Evolutionary conservation across 2,888 invertebrate genomes (phyloP).

Genomic region (Troides aeacus): DNA sequence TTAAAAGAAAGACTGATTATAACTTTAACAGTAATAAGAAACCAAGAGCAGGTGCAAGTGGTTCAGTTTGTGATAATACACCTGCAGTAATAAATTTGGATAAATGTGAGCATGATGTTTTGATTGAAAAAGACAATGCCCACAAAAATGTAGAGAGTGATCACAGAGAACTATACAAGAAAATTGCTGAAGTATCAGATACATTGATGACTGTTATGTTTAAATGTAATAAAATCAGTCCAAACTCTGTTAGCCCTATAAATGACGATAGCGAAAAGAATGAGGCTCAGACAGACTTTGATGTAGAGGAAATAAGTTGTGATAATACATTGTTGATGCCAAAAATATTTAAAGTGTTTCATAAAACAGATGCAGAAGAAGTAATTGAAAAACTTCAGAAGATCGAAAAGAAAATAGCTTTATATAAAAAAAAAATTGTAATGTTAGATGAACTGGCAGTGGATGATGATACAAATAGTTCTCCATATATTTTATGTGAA

Average conservation of each 20-base stretch:
- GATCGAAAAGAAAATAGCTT: constrained; percentile 40
- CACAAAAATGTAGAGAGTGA: constrained; percentile 23
- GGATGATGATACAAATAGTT: constrained; percentile 36
- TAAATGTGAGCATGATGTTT: constrained; percentile 29
- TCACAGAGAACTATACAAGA: background rate
- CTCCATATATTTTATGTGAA: constrained; percentile 48
- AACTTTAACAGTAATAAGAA: constrained; percentile 31
- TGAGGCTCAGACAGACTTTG: background rate
- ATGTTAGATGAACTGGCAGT: constrained; percentile 51
- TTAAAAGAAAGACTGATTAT: constrained; percentile 20
- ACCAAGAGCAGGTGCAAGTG: constrained; percentile 38
- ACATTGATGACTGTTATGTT: background rate
- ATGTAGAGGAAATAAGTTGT: constrained; percentile 14
- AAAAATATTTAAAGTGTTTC: constrained; percentile 5
- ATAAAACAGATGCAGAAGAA: background rate
- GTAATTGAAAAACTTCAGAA: background rate
- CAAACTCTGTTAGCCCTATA: background rate
- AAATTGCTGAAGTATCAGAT: constrained; percentile 12
- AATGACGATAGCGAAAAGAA: background rate
- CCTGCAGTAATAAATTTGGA: constrained; percentile 30
- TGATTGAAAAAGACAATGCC: constrained; percentile 15
- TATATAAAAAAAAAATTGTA: constrained; percentile 40
- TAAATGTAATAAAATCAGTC: background rate
- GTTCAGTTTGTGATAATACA: constrained; percentile 36
- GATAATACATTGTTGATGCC: constrained; percentile 19